Percentiles rank a stretch among this genome's conserved stretches.
Conservation (phyloP, 1,140 invertebrate species). For the Zaprionus kolodkinae region DNA sequence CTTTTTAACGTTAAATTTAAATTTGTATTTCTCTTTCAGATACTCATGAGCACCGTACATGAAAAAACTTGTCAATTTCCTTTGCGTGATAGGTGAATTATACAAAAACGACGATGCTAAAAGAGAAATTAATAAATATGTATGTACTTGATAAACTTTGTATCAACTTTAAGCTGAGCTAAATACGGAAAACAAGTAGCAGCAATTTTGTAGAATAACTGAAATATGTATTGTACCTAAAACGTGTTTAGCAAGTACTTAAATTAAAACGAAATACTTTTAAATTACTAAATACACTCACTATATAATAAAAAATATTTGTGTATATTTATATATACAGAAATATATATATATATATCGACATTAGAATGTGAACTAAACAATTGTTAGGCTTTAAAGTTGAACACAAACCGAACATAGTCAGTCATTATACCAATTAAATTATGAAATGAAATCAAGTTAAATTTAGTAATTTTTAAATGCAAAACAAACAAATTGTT, state of each 20-base stretch:
- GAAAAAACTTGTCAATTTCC: slow-evolving; percentile 84
- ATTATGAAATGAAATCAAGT: slow-evolving; percentile 49
- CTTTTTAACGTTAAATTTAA: slow-evolving; percentile 15
- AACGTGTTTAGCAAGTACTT: slow-evolving; percentile 74
- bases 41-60: slow-evolving; percentile 84
- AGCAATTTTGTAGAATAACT: slow-evolving; percentile 81
- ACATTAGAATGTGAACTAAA: slow-evolving; percentile 70
- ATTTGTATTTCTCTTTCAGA: slow-evolving; percentile 85
- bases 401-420: slow-evolving; percentile 48
- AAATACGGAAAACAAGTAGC: slow-evolving; percentile 70
- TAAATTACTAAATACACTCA: slow-evolving; percentile 43
- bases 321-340: slow-evolving; percentile 1
- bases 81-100: slow-evolving; percentile 84
- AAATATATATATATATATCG: slow-evolving; percentile 3
- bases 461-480: slow-evolving; percentile 74
- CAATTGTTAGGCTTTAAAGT: slow-evolving; percentile 77
- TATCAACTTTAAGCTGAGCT: slow-evolving; percentile 82
- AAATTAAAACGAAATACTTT: slow-evolving; percentile 77
- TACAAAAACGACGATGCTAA: slow-evolving; percentile 67
- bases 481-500: slow-evolving; percentile 54
- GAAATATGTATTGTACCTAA: slow-evolving; percentile 81
- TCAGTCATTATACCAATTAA: slow-evolving; percentile 37
- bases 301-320: neutral
- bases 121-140: slow-evolving; percentile 50
- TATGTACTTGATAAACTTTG: slow-evolving; percentile 73